Base-by-base conservation (phyloP, 2,888 invertebrate species). In the Fragum whitleyi region DNA sequence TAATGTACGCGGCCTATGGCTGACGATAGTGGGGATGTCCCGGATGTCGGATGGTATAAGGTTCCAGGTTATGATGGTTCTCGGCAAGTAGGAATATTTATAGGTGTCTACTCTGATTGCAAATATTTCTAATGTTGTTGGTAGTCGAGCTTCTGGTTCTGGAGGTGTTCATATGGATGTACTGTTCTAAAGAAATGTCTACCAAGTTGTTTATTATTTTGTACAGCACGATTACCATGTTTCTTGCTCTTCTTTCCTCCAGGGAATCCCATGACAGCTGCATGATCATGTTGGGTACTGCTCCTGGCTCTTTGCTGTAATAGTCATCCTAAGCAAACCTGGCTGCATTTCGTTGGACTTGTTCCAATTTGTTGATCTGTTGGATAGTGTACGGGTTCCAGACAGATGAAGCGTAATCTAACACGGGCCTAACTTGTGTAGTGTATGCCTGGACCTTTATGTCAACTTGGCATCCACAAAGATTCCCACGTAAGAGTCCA, bases 381-480 rank as follows among this genome's bases (percentile, higher is more conserved):
- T 36, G n/a, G 21, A n/a, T n/a, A 14, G 77, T 77, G 55, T 62
- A 32, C 14, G 77, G 71, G 55, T 62, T 55, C 76, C 51, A 76
- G 6, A 77, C 55, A 29, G 74, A 62, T 7, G 75, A 61, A 0
- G 70, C 74, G 61, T 81, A 81, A 23, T 85, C 77, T 0, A 82
- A 39, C 26, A 75, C 62, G 0, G 68, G 80, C 2, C 78, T 1
- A 0, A 79, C 73, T 5, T 70, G 53, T 2, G 77, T 65, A 71
- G 79, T 77, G 62, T 75, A 82, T 29, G 75, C 21, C 9, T 70
- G 42, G 19, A 57, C 77, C 28, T 79, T 79, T 53, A 75, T 67
- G 19, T 55, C 21, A 42, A 32, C 39, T 11, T 75, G 75, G 36
- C 73, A 77, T 14, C 32, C 26, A 1, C 53, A 51, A 9, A 79